Base-by-base conservation (phyloP, 2,113 vertebrate genomes). In the Rhinolophus sinicus region DNA sequence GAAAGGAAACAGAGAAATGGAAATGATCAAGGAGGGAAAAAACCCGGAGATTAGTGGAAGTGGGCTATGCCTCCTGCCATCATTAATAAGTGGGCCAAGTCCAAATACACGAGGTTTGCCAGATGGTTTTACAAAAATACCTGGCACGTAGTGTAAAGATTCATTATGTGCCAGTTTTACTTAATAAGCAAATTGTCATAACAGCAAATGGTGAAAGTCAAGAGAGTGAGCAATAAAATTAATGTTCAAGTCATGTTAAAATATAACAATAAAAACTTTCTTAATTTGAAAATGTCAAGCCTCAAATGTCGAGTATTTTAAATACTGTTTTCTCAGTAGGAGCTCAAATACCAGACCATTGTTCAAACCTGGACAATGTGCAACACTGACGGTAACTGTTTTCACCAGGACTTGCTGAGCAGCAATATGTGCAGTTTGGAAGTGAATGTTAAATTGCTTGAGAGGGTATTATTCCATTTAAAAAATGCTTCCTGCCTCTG, bases 121-220 rank as follows among this genome's bases (percentile, higher is more conserved):
- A 86, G 72, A 75, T 58, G 91, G 77, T 50, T 88, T 58, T 21
- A 80, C 58, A 81, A 56, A 93, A 88, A 87, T 80, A 69, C 77
- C 52, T 62, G 52, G 54, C 58, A 22, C 2, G 1, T 91, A 52
- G 40, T 84, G n/a, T 38, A 62, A 95, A 67, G 56, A 24, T 52
- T 86, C n/a, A n/a, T 78, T 54, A 40, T 67, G 30, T 81, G 35
- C 40, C 19, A 47, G 3, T 81, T 89, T 81, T 67, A 92, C 72
- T 67, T 94, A 93, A 86, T 89, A 64, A 65, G 62, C 69, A 95
- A 77, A 87, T 47, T 83, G 58, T 80, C 75, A 30, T 86, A 86
- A 90, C 8, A 83, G 22, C 54, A 62, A 95, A 73, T 77, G 83
- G 35, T 52, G 65, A 76, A 87, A 58, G 33, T 82, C 88, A 92